phyloP scores from a whole-genome alignment of 2,113 vertebrate species.

The Aviceda subcristata region DNA sequence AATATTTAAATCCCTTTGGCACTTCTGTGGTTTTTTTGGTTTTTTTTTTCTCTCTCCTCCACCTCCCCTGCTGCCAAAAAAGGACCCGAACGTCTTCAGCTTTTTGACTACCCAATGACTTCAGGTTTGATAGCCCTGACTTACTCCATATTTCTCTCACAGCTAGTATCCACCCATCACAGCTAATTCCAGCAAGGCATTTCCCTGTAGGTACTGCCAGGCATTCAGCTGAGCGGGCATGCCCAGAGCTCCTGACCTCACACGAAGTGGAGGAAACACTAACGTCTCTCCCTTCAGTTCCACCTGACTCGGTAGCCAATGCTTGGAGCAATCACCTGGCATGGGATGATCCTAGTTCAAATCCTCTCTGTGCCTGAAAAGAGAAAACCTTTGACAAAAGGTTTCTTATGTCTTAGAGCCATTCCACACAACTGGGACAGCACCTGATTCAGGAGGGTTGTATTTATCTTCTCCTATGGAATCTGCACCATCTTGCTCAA shows the following conservation, averaged over 20 bases:
- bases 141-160: not conserved
- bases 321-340: not conserved
- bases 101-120: not conserved
- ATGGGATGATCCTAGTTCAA: not conserved
- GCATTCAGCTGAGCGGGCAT: not conserved
- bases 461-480: not conserved
- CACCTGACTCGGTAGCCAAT: not conserved
- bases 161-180: not conserved
- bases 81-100: not conserved
- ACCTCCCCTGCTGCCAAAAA: not conserved
- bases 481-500: not conserved
- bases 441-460: not conserved
- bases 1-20: not conserved
- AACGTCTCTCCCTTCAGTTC: not conserved
- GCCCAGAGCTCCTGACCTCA: not conserved
- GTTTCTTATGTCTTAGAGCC: not conserved
- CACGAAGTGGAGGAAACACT: not conserved
- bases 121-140: not conserved
- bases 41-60: fast-evolving
- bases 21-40: not conserved
- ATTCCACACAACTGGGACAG: not conserved
- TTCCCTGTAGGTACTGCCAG: not conserved
- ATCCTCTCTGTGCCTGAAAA: not conserved
- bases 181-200: not conserved
- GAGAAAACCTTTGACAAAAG: not conserved